Conservation (phyloP, 2,888 invertebrate genomes). For the Timandra comae region DNA sequence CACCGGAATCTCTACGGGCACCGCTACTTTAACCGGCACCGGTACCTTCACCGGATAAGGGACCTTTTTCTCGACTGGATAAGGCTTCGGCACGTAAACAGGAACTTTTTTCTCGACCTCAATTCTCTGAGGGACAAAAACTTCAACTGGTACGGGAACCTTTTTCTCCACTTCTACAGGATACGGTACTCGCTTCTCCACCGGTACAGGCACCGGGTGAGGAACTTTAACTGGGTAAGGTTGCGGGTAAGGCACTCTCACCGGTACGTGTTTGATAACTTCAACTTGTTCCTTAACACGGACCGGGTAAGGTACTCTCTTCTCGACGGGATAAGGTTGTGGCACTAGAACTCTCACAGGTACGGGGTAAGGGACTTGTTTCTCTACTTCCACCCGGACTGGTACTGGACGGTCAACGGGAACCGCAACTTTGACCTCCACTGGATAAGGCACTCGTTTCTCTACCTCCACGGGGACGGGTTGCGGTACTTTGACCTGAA, state of each 20-base stretch:
- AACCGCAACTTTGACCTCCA: conserved; percentile 52
- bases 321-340: conserved; percentile 71
- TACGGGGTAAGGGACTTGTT: conserved; percentile 58
- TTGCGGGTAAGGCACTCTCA: conserved; percentile 58
- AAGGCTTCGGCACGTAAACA: conserved; percentile 45
- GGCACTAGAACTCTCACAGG: conserved; percentile 63
- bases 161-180: conserved; percentile 54
- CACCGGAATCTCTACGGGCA: conserved; percentile 51
- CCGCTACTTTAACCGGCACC: conserved; percentile 39
- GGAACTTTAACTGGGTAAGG: conserved; percentile 65
- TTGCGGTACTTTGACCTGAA: conserved; percentile 62
- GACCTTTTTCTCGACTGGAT: conserved; percentile 48
- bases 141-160: conserved; percentile 44
- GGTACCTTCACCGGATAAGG: conserved; percentile 57
- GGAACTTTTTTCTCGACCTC: conserved; percentile 61
- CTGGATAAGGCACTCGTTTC: conserved; percentile 61
- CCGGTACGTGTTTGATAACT: conserved; percentile 59
- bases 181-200: conserved; percentile 65
- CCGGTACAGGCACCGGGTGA: conserved; percentile 14
- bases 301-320: conserved; percentile 72
- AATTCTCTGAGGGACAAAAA: conserved; percentile 24
- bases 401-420: conserved; percentile 60
- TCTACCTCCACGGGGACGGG: conserved; percentile 56
- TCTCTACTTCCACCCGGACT: conserved; percentile 58
- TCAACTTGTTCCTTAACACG: conserved; percentile 66